Evolutionary conservation across 2,888 invertebrate species (phyloP), one percentile per base, ranked within the genome.

Genomic region (Drosophila prolongata): DNA sequence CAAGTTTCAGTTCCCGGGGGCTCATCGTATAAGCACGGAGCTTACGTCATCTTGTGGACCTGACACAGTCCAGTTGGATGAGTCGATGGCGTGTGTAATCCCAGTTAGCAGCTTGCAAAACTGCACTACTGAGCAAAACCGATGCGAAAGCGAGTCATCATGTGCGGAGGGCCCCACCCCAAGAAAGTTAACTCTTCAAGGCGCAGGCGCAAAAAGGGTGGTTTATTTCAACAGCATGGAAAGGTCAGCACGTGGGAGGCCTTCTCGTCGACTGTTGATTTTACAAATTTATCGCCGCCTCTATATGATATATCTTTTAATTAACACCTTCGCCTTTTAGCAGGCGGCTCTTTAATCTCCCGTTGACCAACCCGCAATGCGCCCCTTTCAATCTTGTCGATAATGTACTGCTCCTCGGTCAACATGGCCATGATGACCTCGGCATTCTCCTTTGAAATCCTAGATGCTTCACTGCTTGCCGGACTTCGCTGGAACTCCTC

Each of bases 1-100:
- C 84, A 83, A 85, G 80, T 67, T 76, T 80, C 38, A 73, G 85
- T 75, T 79, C 77, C 55, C 71, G 73, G 68, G 73, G 72, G 84
- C 81, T 80, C 85, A 86, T 84, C 78, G 65, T 83, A 46, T 49
- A 62, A 62, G 58, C 44, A n/a, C 52, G 30, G 10, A n/a, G 75
- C 78, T 84, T 88, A 84, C 83, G 89, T 84, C 86, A 84, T 84
- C 56, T 79, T 87, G 69, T 53, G 59, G 71, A 68, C 57, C 58
- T 38, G 30, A 46, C 40, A 61, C 40, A 64, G 61, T 46, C 59
- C 50, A 46, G 65, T 61, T 69, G 65, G 66, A 76, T 72, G 54
- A 56, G 55, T 50, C 76, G 64, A 73, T 73, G 65, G 80, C 71
- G 73, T 84, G 76, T 60, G 53, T 79, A 79, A 78, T 84, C 58